Percentiles rank a stretch among this genome's conserved stretches.
Conservation (phyloP, 37 sponge, comb jelly and placozoan species). For the Beroe ovata region DNA sequence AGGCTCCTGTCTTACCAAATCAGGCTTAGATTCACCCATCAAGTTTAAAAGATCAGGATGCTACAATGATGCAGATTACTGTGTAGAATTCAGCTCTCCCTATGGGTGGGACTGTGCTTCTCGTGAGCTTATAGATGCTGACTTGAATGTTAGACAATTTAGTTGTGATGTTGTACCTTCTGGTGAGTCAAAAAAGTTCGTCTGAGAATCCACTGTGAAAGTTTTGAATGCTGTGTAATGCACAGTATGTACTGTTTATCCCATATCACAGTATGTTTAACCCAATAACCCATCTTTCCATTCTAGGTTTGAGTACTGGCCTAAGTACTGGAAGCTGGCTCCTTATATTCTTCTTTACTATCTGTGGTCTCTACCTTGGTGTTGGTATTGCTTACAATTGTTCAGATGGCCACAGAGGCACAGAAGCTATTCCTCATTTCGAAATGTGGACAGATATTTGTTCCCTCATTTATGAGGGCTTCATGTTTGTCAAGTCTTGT, state of each 20-base stretch:
- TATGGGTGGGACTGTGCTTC: slow-evolving; percentile 17
- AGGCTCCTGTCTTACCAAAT: neutral
- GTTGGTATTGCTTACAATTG: slow-evolving; percentile 6
- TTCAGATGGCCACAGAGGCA: neutral
- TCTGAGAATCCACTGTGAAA: neutral
- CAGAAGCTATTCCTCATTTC: neutral
- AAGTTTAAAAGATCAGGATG: neutral
- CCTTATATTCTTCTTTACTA: slow-evolving; percentile 33
- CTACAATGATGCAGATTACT: neutral
- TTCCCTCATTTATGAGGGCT: slow-evolving; percentile 1
- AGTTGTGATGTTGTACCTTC: neutral
- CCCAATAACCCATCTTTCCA: neutral
- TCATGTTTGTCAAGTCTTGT: slow-evolving; percentile 32
- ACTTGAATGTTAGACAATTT: neutral
- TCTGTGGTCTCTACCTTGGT: neutral
- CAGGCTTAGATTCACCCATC: slow-evolving; percentile 9
- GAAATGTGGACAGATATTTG: slow-evolving; percentile 51
- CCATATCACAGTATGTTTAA: too few species aligned
- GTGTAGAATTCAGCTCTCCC: slow-evolving; percentile 29
- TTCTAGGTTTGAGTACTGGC: neutral
- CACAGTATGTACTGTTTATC: too few species aligned
- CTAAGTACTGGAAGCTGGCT: slow-evolving; percentile 11
- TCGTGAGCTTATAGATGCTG: neutral
- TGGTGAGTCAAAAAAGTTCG: neutral
- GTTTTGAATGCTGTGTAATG: neutral